These are phyloP conservation scores for Anabas testudineus DNA, from an alignment of 2,797 vertebrate genomes.

Conservation along the genomic window DNA sequence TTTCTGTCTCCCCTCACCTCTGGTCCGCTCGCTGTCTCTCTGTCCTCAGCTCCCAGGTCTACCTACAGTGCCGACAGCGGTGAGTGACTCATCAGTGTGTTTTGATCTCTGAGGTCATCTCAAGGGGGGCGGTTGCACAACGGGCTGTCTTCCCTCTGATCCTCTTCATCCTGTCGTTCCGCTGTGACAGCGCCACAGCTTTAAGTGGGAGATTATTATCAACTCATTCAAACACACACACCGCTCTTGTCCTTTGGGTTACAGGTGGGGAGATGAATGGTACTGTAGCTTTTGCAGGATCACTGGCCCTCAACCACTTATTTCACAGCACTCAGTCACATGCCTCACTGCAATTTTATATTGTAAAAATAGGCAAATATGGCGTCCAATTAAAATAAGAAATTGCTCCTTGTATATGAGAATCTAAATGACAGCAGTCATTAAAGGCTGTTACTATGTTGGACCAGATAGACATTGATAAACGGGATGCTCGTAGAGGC, in stretches of 20 bases:
- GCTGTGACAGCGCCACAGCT: conserved; percentile 38
- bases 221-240: conserved; percentile 11
- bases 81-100: conserved; percentile 80
- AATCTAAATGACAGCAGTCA: conserved; percentile 3
- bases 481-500: conserved; percentile 11
- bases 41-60: conserved; percentile 88
- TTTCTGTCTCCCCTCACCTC: not conserved
- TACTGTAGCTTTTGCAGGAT: conserved; percentile 17
- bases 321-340: conserved; percentile 20
- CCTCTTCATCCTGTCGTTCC: conserved; percentile 37
- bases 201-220: conserved; percentile 56
- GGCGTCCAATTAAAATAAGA: no score
- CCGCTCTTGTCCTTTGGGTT: conserved; percentile 14
- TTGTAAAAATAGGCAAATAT: not conserved
- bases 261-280: conserved; percentile 50
- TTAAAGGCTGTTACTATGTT: not conserved
- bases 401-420: not conserved
- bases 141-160: conserved; percentile 24
- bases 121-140: conserved; percentile 5
- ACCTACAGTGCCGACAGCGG: conserved; percentile 91
- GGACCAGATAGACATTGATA: conserved; percentile 7
- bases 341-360: not conserved
- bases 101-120: conserved; percentile 58
- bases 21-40: conserved; percentile 19
- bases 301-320: conserved; percentile 24